Evolutionary conservation across 1,140 invertebrate species (phyloP).

Genomic region (Drosophila baimaii): DNA sequence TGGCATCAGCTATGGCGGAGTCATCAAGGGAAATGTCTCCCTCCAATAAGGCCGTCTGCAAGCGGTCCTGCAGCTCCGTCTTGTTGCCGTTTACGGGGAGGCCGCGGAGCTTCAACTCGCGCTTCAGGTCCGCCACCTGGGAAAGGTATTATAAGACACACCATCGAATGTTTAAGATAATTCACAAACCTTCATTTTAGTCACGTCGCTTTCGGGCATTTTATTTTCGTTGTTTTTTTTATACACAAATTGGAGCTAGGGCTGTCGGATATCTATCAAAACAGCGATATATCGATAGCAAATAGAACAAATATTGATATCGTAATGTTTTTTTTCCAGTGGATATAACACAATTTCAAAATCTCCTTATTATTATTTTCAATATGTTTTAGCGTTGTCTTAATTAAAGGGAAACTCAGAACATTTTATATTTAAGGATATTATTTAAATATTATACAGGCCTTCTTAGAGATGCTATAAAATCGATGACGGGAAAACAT

Average conservation of each 20-base stretch:
- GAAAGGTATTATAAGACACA: constrained; percentile 29
- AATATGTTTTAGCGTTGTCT: neutral
- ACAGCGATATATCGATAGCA: neutral
- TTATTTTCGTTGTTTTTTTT: constrained; percentile 61
- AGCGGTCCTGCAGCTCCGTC: constrained; percentile 90
- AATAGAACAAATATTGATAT: neutral
- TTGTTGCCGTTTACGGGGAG: constrained; percentile 91
- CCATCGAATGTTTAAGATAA: neutral
- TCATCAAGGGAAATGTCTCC: constrained; percentile 85
- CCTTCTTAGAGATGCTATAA: neutral
- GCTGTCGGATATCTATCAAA: neutral
- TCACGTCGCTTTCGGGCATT: constrained; percentile 82
- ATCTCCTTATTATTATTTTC: neutral
- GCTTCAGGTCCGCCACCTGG: constrained; percentile 90
- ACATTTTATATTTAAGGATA: neutral
- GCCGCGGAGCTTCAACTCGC: constrained; percentile 91
- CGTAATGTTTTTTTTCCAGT: neutral
- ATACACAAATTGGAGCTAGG: constrained; percentile 11
- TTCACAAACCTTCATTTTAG: constrained; percentile 79
- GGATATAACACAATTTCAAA: neutral
- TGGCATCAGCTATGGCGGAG: constrained; percentile 85
- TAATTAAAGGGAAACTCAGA: neutral
- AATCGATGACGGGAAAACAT: neutral
- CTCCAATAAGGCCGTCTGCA: constrained; percentile 88
- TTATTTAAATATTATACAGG: neutral